Conservation (phyloP, 2,888 invertebrate genomes). For the Amblyjoppa proteus region DNA sequence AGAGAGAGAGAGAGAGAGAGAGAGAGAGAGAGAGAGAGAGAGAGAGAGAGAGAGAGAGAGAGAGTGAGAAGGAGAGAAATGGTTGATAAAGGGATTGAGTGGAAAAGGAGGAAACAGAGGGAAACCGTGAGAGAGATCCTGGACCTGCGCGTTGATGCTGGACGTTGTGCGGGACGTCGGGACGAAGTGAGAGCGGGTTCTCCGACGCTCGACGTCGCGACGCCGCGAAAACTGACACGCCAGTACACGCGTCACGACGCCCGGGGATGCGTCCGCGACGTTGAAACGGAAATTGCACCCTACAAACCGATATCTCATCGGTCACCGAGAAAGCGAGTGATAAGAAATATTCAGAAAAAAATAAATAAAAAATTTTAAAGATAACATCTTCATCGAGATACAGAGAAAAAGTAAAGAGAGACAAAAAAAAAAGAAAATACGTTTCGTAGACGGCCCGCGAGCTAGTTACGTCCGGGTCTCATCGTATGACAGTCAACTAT, state of each 20-base stretch:
- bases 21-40: constrained; percentile 27
- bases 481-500: constrained; percentile 73
- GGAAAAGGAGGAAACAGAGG: constrained; percentile 28
- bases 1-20: not conserved
- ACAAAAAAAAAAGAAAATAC: not conserved
- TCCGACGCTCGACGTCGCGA: constrained; percentile 73
- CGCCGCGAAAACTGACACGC: constrained; percentile 77
- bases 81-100: constrained; percentile 36
- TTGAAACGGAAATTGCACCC: constrained; percentile 26
- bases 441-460: constrained; percentile 14
- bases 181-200: constrained; percentile 67
- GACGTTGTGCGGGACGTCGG: constrained; percentile 75
- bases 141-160: constrained; percentile 72
- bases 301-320: constrained; percentile 1
- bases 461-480: constrained; percentile 28
- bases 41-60: not conserved
- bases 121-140: constrained; percentile 62
- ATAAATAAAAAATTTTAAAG: not conserved
- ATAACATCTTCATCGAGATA: not conserved
- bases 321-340: not conserved
- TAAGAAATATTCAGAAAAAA: not conserved
- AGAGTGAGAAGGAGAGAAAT: not conserved
- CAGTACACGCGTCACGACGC: constrained; percentile 83
- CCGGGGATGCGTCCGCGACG: constrained; percentile 81
- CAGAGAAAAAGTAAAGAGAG: no score